These are phyloP conservation scores for Decapterus maruadsi DNA, from an alignment of 2,797 vertebrate genomes.

Conservation along the genomic window DNA sequence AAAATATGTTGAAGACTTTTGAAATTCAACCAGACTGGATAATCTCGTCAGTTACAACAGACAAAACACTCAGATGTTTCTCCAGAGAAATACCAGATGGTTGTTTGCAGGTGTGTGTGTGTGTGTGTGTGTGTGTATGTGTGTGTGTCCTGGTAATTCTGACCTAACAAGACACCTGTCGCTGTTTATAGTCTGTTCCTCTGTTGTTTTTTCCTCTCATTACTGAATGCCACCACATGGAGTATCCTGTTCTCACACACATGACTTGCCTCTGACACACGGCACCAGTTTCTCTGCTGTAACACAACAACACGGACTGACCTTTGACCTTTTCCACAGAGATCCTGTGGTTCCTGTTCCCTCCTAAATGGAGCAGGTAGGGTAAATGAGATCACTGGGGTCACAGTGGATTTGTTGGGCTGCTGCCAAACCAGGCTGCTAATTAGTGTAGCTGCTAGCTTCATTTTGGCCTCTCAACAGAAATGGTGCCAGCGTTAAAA, in stretches of 20 bases:
- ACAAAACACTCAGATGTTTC: conserved; percentile 61
- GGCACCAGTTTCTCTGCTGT: conserved; percentile 51
- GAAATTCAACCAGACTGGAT: conserved; percentile 17
- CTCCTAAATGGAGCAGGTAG: conserved; percentile 62
- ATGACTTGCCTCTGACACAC: conserved; percentile 46
- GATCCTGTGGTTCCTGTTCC: conserved; percentile 76
- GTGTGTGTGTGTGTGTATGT: conserved; percentile 30
- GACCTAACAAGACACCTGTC: conserved; percentile 78
- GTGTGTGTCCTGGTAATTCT: conserved; percentile 50
- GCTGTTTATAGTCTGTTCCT: conserved; percentile 70
- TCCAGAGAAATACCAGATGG: conserved; percentile 70
- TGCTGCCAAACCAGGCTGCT: conserved; percentile 42
- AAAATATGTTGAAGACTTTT: conserved; percentile 45
- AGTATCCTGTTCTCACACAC: conserved; percentile 61
- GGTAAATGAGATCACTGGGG: conserved; percentile 66
- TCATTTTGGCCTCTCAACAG: conserved; percentile 14
- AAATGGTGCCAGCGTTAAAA: conserved; percentile 7
- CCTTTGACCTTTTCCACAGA: conserved; percentile 69
- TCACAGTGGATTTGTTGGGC: conserved; percentile 61
- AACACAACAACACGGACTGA: conserved; percentile 68
- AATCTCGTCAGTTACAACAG: conserved; percentile 45
- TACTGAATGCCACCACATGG: conserved; percentile 75
- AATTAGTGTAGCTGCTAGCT: conserved; percentile 56
- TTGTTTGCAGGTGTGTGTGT: conserved; percentile 29
- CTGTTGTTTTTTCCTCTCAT: conserved; percentile 79